A percentile compares a stretch with the other conserved stretches of the same genome.
Conservation (phyloP, 2,888 invertebrate genomes). For the Hypomecis atomaria region DNA sequence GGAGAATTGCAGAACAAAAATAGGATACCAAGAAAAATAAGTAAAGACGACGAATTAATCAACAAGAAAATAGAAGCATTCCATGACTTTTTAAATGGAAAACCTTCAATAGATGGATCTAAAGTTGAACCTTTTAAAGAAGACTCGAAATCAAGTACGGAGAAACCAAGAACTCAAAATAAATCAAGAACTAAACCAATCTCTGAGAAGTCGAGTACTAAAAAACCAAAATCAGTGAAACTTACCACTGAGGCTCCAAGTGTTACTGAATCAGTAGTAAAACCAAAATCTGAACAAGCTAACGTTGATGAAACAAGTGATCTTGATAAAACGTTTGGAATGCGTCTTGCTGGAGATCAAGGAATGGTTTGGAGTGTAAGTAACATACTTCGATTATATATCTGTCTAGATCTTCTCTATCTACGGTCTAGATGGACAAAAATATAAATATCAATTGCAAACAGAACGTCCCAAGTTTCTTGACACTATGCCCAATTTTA, state of each 20-base stretch:
- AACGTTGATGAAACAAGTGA: background rate
- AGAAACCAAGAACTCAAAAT: background rate
- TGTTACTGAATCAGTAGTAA: background rate
- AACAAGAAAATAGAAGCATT: conserved; percentile 6
- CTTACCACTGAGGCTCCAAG: background rate
- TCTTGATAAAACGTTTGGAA: conserved; percentile 6
- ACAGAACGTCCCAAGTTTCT: too few species aligned
- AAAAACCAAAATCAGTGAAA: background rate
- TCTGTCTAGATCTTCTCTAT: too few species aligned
- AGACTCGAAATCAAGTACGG: background rate
- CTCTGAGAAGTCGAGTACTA: background rate
- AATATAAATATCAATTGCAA: too few species aligned
- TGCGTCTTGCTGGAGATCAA: conserved; percentile 8
- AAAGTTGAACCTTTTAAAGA: background rate
- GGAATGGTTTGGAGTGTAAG: conserved; percentile 23
- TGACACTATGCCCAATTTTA: too few species aligned
- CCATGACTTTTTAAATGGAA: conserved; percentile 5
- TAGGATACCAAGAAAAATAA: background rate
- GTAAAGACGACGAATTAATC: conserved; percentile 7
- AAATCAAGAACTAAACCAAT: background rate
- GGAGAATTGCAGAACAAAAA: background rate
- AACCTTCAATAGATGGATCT: background rate
- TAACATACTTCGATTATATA: background rate
- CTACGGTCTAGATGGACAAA: too few species aligned
- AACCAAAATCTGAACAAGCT: background rate